phyloP scores from a whole-genome alignment of 92 coral and sea anemone genomes.

The Meandrina meandrites region DNA sequence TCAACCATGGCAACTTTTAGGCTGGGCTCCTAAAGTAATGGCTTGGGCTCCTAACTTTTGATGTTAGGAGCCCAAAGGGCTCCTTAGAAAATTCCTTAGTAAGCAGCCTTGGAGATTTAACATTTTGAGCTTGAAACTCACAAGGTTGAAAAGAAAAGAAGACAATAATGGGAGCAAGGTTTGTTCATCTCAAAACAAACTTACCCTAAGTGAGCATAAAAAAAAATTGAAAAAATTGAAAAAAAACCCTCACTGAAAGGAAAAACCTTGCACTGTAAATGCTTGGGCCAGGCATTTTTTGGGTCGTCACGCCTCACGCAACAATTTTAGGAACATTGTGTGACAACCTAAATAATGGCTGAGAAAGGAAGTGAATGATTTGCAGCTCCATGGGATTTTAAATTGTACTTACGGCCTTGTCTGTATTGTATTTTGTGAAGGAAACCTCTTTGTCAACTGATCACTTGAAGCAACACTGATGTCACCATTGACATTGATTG shows the following conservation, averaged over 20 bases:
- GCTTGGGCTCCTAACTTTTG: no score
- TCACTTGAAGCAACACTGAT: constrained; percentile 89
- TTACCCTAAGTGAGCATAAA: no score
- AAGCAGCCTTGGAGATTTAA: background rate
- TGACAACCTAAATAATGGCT: background rate
- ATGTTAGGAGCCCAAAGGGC: no score
- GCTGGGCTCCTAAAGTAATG: no score
- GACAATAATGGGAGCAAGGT: no score
- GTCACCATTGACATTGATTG: constrained; percentile 86
- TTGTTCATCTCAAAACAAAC: no score
- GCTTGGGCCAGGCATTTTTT: no score
- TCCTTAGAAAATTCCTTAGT: no score
- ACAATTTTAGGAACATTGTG: background rate
- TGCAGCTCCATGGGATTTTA: background rate
- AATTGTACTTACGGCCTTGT: constrained; percentile 64
- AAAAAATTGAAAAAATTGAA: no score
- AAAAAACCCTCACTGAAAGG: no score
- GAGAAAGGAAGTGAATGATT: background rate
- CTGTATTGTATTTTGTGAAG: constrained; percentile 39
- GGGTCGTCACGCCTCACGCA: background rate
- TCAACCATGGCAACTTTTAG: no score
- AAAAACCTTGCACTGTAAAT: no score
- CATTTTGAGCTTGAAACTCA: background rate
- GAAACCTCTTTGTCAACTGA: constrained; percentile 60
- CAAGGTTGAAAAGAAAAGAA: background rate